Evolutionary conservation across 2,797 vertebrate genomes (phyloP).

Genomic region (Labeo calbasu): DNA sequence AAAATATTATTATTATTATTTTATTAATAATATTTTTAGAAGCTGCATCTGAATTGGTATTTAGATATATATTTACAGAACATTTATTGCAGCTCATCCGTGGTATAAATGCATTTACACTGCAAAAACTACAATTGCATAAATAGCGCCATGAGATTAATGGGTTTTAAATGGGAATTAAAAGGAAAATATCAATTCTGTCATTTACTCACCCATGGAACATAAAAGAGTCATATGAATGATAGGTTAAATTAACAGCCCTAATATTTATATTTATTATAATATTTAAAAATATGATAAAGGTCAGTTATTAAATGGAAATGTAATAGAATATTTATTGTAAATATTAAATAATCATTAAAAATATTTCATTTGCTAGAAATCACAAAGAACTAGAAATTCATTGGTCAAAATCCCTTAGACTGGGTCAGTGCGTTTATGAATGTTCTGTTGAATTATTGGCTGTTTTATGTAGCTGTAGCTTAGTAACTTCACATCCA

Average conservation of each 20-base stretch:
- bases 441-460: background rate
- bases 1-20: too few species aligned
- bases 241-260: too few species aligned
- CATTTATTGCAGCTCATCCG: background rate
- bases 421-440: background rate
- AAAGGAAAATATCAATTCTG: too few species aligned
- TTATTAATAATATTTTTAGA: too few species aligned
- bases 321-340: too few species aligned
- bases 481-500: background rate
- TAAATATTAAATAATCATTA: too few species aligned
- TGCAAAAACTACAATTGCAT: too few species aligned
- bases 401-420: background rate
- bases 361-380: background rate
- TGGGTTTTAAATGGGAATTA: too few species aligned
- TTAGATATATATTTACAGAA: background rate
- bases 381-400: background rate
- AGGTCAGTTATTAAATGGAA: background rate
- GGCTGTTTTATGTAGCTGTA: background rate
- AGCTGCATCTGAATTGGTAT: background rate
- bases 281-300: background rate
- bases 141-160: too few species aligned
- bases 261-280: background rate
- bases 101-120: background rate
- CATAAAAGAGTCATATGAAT: too few species aligned
- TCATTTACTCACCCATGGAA: too few species aligned